A percentile compares a stretch with the other conserved stretches of the same genome.
Conservation (phyloP, 2,888 invertebrate genomes). For the Xanthorhoe spadicearia region DNA sequence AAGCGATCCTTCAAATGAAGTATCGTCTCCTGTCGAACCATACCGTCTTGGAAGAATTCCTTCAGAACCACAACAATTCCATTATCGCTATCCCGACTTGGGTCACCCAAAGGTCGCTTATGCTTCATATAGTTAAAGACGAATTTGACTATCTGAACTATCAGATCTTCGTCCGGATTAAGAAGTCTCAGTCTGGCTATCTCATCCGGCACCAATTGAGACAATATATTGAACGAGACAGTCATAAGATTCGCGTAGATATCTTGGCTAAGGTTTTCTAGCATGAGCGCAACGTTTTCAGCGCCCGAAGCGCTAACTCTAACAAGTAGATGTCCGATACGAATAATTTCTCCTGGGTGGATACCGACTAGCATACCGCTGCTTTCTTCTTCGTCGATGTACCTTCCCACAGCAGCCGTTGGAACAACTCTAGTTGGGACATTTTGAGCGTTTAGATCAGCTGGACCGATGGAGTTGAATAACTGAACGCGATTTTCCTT, state of each 20-base stretch:
- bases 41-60: slow-evolving; percentile 77
- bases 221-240: slow-evolving; percentile 67
- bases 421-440: slow-evolving; percentile 62
- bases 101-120: slow-evolving; percentile 68
- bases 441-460: slow-evolving; percentile 57
- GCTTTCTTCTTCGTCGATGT: slow-evolving; percentile 55
- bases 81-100: slow-evolving; percentile 62
- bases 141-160: slow-evolving; percentile 73
- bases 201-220: slow-evolving; percentile 66
- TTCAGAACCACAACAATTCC: slow-evolving; percentile 68
- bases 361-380: slow-evolving; percentile 62
- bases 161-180: slow-evolving; percentile 74
- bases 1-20: slow-evolving; percentile 64
- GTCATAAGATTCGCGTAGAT: slow-evolving; percentile 73
- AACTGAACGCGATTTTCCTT: slow-evolving; percentile 65
- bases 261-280: slow-evolving; percentile 72
- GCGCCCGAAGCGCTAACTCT: slow-evolving; percentile 70
- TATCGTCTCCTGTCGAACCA: slow-evolving; percentile 68
- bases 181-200: slow-evolving; percentile 67
- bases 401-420: slow-evolving; percentile 54
- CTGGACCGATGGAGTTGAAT: slow-evolving; percentile 67
- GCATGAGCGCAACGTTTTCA: slow-evolving; percentile 65
- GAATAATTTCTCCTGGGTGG: slow-evolving; percentile 72
- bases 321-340: slow-evolving; percentile 67
- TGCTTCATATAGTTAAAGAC: slow-evolving; percentile 76